Evolutionary conservation across 2,888 invertebrate genomes (phyloP).

Genomic region (Physocephala rufipes): DNA sequence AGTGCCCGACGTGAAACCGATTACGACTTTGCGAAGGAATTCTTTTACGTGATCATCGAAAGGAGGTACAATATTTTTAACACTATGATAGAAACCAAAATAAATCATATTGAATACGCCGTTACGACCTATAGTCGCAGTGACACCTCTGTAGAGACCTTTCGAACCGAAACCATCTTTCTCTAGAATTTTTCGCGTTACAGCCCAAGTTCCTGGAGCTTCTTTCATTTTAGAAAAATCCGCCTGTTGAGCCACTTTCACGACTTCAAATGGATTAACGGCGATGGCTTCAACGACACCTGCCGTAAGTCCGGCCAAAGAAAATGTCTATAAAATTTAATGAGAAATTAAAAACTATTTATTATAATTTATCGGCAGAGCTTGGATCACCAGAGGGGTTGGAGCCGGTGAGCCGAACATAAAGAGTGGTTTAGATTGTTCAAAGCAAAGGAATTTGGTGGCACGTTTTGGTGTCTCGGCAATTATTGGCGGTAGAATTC

Average conservation of each 20-base stretch:
- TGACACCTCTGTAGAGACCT: conserved; percentile 88
- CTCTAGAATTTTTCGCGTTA: conserved; percentile 81
- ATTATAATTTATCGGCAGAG: not conserved
- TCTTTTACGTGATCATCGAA: conserved; percentile 74
- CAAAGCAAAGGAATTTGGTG: conserved; percentile 93
- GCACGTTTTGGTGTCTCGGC: conserved; percentile 96
- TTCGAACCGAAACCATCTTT: conserved; percentile 80
- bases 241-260: conserved; percentile 89
- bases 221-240: conserved; percentile 73
- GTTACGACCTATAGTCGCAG: conserved; percentile 89
- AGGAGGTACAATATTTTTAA: conserved; percentile 78
- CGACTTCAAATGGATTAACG: conserved; percentile 95
- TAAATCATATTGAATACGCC: conserved; percentile 93
- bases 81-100: conserved; percentile 94
- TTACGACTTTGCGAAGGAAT: conserved; percentile 78
- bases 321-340: conserved; percentile 76
- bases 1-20: conserved; percentile 89
- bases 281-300: conserved; percentile 92
- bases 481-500: conserved; percentile 90
- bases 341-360: conserved; percentile 9
- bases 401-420: conserved; percentile 79
- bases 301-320: conserved; percentile 86
- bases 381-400: conserved; percentile 76
- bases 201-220: conserved; percentile 79
- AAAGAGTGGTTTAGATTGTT: conserved; percentile 89